phyloP scores from a whole-genome alignment of 1,140 invertebrate species.

The Aphis craccivora region DNA sequence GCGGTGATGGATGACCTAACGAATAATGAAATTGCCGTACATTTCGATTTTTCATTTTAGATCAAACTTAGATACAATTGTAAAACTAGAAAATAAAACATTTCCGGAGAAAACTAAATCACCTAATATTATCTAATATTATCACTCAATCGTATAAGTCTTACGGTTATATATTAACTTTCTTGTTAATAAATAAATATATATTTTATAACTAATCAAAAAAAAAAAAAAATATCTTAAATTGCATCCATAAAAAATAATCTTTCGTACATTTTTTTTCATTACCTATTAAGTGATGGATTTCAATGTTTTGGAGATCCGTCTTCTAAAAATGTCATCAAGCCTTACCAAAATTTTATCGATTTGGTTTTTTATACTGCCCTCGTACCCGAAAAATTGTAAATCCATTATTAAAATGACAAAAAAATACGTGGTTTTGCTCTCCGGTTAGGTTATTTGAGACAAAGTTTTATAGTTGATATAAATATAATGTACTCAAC shows the following conservation, averaged over 20 bases:
- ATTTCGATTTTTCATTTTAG: constrained; percentile 37
- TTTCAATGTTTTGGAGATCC: constrained; percentile 25
- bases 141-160: not conserved
- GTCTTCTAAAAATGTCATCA: not conserved
- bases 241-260: not conserved
- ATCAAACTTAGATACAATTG: constrained; percentile 16
- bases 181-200: not conserved
- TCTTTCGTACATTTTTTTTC: constrained; percentile 25
- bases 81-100: constrained; percentile 29
- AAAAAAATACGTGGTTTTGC: not conserved
- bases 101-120: not conserved
- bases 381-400: not conserved
- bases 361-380: not conserved
- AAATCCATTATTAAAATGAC: constrained; percentile 23
- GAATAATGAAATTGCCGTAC: constrained; percentile 34
- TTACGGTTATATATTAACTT: not conserved
- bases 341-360: not conserved
- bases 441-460: not conserved
- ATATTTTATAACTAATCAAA: not conserved
- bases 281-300: constrained; percentile 15
- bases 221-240: not conserved
- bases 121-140: not conserved
- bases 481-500: not conserved
- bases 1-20: constrained; percentile 37
- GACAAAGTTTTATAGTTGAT: not conserved